Evolutionary conservation across 1,140 invertebrate species (phyloP), one percentile per base, ranked within the genome.

Genomic region (Lasioglossum baleicum): DNA sequence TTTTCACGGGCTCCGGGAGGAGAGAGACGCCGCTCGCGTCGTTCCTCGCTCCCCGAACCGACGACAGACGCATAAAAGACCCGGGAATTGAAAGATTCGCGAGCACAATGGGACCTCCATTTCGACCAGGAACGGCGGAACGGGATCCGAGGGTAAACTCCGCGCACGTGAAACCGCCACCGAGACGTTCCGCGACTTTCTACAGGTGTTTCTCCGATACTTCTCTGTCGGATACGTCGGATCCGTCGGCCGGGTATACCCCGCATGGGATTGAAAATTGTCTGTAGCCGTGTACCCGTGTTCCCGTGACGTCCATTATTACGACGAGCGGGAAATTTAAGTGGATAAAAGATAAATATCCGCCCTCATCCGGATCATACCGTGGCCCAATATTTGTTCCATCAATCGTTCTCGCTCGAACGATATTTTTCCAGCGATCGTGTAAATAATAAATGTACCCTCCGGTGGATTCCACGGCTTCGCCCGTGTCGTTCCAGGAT

Each of bases 311-410:
- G 31, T 6, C 10, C 7, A 22, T 31, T 69, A 48, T 35, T 17
- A 60, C n/a, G 20, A 17, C 42, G 0, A 13, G 40, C 26, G 40
- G 35, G 8, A 61, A 60, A 60, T 70, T 61, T 61, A 48, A 76
- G 56, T 40, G 75, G 42, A 48, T 48, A 35, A 69, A 76, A 76
- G 53, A 68, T 61, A 76, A 76, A 76, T 70, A 48, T 20, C 75
- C 26, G n/a, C 40, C 22, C 40, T 26, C 53, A n/a, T 60, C 40
- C 8, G 53, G 4, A 69, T 70, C 75, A 31, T 44, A 20, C 22
- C 26, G 53, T 40, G 17, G n/a, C 26, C 3, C 66, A 35, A 60
- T 76, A 26, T 76, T 76, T 76, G 65, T 5, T 7, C 51, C 17
- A 7, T 13, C 74, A 44, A 56, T 35, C 40, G 65, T 22, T 60